Conservation (phyloP, 1,140 invertebrate species). For the Condylostylus longicornis region DNA sequence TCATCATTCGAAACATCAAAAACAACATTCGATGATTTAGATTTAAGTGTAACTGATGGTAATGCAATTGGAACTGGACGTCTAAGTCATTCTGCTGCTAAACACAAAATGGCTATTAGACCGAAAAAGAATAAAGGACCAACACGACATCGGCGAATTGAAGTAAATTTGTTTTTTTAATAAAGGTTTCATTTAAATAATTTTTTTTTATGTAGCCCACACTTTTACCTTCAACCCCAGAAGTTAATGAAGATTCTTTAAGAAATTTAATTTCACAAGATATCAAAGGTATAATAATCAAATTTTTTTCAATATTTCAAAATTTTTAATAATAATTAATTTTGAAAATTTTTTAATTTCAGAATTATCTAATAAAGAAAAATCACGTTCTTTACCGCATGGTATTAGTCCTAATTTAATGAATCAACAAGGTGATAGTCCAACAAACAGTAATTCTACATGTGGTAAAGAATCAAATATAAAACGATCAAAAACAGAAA, state of each 20-base stretch:
- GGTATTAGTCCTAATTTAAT: slow-evolving; percentile 28
- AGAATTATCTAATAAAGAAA: slow-evolving; percentile 38
- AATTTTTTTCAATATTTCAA: too few relatives aligned
- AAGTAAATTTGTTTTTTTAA: slow-evolving; percentile 29
- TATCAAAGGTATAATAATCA: too few relatives aligned
- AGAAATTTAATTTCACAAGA: too few relatives aligned
- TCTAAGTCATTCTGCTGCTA: slow-evolving; percentile 60
- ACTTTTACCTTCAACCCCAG: slow-evolving; percentile 48
- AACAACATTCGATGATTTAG: too few relatives aligned
- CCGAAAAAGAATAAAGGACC: slow-evolving; percentile 58
- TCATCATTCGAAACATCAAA: neutral
- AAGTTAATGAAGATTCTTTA: slow-evolving; percentile 62
- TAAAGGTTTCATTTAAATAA: slow-evolving; percentile 6
- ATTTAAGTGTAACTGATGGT: slow-evolving; percentile 21
- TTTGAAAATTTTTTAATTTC: slow-evolving; percentile 10
- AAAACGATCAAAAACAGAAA: slow-evolving; percentile 10
- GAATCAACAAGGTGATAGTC: slow-evolving; percentile 7
- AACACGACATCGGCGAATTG: slow-evolving; percentile 43
- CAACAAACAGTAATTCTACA: neutral
- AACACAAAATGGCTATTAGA: slow-evolving; percentile 58
- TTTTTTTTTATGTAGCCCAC: slow-evolving; percentile 24
- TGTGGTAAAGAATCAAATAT: neutral
- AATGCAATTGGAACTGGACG: slow-evolving; percentile 29
- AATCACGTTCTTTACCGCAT: slow-evolving; percentile 50
- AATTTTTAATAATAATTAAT: too few relatives aligned